phyloP scores from a whole-genome alignment of 35 echinoderm and acorn worm species.

The Chiridota heheva region DNA sequence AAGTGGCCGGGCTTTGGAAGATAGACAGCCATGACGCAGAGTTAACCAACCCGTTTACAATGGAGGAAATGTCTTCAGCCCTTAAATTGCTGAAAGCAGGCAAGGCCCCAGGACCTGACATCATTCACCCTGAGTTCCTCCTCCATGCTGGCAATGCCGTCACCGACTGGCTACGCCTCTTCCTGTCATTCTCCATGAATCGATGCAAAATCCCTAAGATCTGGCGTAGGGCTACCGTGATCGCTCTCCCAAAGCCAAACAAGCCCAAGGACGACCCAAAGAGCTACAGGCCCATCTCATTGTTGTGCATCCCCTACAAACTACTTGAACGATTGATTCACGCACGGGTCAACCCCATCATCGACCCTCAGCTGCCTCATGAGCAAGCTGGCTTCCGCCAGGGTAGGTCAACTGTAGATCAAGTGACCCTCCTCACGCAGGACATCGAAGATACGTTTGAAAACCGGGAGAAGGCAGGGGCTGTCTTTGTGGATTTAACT shows the following conservation, averaged over 20 bases:
- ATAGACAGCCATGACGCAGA: not conserved
- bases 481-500: conserved; percentile 22
- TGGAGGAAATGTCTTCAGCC: not conserved
- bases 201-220: conserved; percentile 25
- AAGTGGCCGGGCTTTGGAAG: conserved; percentile 4
- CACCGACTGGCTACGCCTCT: conserved; percentile 7
- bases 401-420: conserved; percentile 10
- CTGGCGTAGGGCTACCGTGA: conserved; percentile 23
- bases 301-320: conserved; percentile 35
- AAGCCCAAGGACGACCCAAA: conserved; percentile 50
- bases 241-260: conserved; percentile 38
- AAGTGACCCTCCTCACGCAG: conserved; percentile 14
- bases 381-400: conserved; percentile 11
- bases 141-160: not conserved
- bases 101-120: conserved; percentile 50
- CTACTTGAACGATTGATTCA: conserved; percentile 39
- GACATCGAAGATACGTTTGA: conserved; percentile 44
- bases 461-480: conserved; percentile 3
- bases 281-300: conserved; percentile 45
- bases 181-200: not conserved
- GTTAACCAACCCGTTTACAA: not conserved
- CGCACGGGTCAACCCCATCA: not conserved
- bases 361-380: conserved; percentile 6
- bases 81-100: not conserved
- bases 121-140: conserved; percentile 44